These are phyloP conservation scores for Geophilus truncorum DNA, from an alignment of 2,888 invertebrate genomes.

Conservation along the genomic window DNA sequence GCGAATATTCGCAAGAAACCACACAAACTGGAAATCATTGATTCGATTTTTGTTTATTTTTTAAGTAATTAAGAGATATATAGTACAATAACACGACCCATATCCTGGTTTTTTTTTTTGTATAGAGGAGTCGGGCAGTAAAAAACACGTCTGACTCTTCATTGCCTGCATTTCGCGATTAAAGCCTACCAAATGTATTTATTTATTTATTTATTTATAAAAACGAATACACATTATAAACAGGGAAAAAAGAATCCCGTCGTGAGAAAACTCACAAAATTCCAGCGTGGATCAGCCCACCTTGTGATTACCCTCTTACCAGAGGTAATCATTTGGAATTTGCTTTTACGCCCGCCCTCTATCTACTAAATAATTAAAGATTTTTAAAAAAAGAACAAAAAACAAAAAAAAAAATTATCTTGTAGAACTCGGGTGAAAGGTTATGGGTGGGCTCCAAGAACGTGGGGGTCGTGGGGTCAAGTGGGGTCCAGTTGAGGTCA, in stretches of 20 bases:
- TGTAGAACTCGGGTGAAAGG: conserved; percentile 7
- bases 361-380: conserved; percentile 27
- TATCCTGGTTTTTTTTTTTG: too few species aligned
- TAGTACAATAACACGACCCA: too few species aligned
- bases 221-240: neutral
- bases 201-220: neutral
- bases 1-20: neutral
- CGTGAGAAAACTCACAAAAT: conserved; percentile 23
- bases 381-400: neutral
- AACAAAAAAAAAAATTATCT: neutral
- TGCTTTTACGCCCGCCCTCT: conserved; percentile 25
- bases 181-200: neutral
- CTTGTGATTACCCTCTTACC: conserved; percentile 16
- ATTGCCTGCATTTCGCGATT: too few species aligned
- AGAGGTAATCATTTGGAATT: conserved; percentile 18
- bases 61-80: too few species aligned
- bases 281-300: conserved; percentile 21
- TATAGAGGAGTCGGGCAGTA: too few species aligned
- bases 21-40: neutral
- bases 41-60: neutral
- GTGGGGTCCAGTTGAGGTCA: conserved; percentile 16
- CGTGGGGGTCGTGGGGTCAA: conserved; percentile 5
- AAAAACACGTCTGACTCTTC: too few species aligned
- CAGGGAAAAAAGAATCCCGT: neutral
- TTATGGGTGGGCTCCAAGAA: conserved; percentile 24